Evolutionary conservation across 2,797 vertebrate genomes (phyloP).

Genomic region (Sebastes minor): DNA sequence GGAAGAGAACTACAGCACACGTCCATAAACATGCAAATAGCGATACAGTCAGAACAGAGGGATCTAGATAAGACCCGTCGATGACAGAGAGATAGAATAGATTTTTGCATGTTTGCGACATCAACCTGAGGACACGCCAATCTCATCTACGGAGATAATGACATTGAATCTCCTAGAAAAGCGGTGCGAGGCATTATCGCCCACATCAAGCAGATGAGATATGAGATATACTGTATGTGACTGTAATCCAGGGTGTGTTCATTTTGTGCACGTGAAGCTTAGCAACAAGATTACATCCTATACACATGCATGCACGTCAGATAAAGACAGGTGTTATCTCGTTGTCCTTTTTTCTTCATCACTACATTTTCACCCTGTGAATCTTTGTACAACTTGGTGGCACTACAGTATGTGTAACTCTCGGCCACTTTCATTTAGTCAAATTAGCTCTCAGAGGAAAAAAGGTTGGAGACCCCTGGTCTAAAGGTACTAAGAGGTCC

Average conservation of each 20-base stretch:
- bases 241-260: background rate
- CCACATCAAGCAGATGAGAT: slow-evolving; percentile 5
- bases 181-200: background rate
- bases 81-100: background rate
- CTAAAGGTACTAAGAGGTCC: background rate
- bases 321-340: background rate
- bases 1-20: background rate
- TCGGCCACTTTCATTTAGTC: too few species aligned
- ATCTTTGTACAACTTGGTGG: too few species aligned
- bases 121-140: background rate
- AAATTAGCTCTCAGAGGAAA: too few species aligned
- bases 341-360: background rate
- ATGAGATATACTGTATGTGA: background rate
- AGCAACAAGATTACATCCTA: background rate
- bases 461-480: background rate
- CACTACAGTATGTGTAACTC: too few species aligned
- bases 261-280: background rate
- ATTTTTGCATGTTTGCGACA: slow-evolving; percentile 4
- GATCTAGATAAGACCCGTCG: slow-evolving; percentile 10
- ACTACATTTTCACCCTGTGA: background rate
- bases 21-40: background rate
- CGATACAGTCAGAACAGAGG: background rate
- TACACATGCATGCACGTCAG: background rate
- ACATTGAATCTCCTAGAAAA: background rate
- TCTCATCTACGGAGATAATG: background rate